Conservation (phyloP, 2,113 vertebrate species). For the Anhinga rufa region DNA sequence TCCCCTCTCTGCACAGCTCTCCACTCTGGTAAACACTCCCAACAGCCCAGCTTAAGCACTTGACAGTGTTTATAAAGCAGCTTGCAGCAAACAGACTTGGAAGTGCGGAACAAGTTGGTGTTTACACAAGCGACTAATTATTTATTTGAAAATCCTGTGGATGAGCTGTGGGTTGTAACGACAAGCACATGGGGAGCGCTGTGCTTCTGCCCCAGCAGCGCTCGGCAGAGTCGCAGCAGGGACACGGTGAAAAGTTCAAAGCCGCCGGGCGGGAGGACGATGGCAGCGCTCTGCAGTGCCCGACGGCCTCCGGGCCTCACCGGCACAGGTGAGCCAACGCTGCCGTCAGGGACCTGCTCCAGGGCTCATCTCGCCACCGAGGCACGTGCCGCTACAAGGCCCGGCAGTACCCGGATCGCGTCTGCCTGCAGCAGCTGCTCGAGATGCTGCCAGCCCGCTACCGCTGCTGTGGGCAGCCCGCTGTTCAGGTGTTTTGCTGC, state of each 20-base stretch:
- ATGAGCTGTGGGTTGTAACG: conserved; percentile 20
- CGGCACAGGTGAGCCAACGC: not conserved
- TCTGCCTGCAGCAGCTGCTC: not conserved
- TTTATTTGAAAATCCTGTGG: conserved; percentile 49
- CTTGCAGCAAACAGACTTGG: conserved; percentile 40
- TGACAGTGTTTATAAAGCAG: conserved; percentile 59
- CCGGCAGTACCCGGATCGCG: rapidly evolving
- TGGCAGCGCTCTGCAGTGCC: rapidly evolving
- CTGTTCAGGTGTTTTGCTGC: not conserved
- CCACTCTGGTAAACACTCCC: not conserved
- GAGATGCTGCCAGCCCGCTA: rapidly evolving
- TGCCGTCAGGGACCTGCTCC: rapidly evolving
- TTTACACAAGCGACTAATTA: conserved; percentile 56
- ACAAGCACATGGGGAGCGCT: conserved; percentile 28
- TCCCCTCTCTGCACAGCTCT: not conserved
- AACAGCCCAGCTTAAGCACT: conserved; percentile 57
- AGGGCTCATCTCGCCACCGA: rapidly evolving
- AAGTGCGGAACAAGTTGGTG: conserved; percentile 36
- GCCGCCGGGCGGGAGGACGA: rapidly evolving
- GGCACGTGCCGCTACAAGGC: not conserved
- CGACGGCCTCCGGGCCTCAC: rapidly evolving
- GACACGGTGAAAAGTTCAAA: not conserved
- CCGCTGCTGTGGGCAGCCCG: not conserved
- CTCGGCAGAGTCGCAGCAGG: not conserved
- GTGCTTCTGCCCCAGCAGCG: not conserved